phyloP scores from a whole-genome alignment of 2,797 vertebrate species.

The Crocodylus rhombifer region DNA sequence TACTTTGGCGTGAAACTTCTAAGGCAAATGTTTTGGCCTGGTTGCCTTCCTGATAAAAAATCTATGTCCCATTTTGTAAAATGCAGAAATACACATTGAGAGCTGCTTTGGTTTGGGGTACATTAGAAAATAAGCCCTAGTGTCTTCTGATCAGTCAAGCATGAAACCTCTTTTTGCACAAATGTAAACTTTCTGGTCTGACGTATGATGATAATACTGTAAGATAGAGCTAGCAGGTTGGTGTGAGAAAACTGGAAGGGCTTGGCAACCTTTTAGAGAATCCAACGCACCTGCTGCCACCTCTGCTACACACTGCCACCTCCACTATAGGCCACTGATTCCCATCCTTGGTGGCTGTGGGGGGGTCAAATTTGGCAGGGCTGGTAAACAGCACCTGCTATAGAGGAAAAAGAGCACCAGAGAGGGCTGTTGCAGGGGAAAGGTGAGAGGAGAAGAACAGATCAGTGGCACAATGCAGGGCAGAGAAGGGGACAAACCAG shows the following conservation, averaged over 20 bases:
- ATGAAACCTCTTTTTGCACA: neutral
- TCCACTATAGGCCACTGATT: neutral
- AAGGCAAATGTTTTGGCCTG: neutral
- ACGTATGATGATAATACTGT: neutral
- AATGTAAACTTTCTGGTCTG: neutral
- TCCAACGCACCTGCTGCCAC: too few species aligned
- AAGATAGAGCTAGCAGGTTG: neutral
- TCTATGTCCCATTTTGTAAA: neutral
- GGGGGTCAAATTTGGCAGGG: too few species aligned
- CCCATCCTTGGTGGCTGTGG: too few species aligned
- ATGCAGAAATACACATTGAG: neutral
- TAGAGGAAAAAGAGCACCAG: too few species aligned
- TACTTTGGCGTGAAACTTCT: neutral
- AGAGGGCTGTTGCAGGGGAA: too few species aligned
- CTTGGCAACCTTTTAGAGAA: too few species aligned
- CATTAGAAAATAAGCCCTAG: neutral
- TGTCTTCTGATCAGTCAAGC: neutral
- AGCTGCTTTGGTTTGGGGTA: neutral
- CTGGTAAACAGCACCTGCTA: too few species aligned
- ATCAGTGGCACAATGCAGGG: too few species aligned
- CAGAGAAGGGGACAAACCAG: too few species aligned
- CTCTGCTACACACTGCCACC: too few species aligned
- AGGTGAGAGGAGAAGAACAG: too few species aligned
- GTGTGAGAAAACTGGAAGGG: neutral
- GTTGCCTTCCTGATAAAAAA: neutral